Conservation (phyloP, 1,140 invertebrate genomes). For the Cyphomyrmex costatus region DNA sequence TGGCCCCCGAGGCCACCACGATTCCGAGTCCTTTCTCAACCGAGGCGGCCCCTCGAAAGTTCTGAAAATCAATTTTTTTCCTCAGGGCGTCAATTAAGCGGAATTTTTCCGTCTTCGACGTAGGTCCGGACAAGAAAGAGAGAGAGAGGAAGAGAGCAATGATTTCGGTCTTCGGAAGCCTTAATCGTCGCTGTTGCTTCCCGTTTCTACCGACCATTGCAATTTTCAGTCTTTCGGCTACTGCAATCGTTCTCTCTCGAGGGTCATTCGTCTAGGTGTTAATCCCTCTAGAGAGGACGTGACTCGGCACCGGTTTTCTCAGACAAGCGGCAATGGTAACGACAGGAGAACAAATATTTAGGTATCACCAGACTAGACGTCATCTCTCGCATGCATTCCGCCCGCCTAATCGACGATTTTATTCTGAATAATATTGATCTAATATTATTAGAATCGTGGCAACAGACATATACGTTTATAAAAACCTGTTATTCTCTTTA, state of each 20-base stretch:
- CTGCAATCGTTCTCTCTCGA: conserved; percentile 22
- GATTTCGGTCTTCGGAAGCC: conserved; percentile 46
- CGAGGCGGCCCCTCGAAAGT: conserved; percentile 55
- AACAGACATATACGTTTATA: background rate
- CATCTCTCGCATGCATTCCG: conserved; percentile 28
- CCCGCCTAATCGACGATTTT: conserved; percentile 42
- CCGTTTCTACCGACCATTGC: conserved; percentile 21
- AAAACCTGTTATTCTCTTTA: background rate
- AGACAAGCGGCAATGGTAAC: conserved; percentile 41
- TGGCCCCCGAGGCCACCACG: conserved; percentile 49
- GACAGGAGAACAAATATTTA: conserved; percentile 62
- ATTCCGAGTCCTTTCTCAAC: conserved; percentile 53
- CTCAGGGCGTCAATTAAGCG: conserved; percentile 70
- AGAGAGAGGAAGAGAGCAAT: background rate
- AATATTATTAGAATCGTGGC: background rate
- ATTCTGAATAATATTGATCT: conserved; percentile 19
- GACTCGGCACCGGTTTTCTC: conserved; percentile 57
- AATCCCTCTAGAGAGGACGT: conserved; percentile 61
- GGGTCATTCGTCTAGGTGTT: conserved; percentile 51
- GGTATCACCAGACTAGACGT: conserved; percentile 37
- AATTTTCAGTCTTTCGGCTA: conserved; percentile 57
- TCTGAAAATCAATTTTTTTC: conserved; percentile 75
- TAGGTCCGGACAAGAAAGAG: conserved; percentile 57
- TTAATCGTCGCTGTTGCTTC: conserved; percentile 67
- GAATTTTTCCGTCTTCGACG: conserved; percentile 73